phyloP scores from a whole-genome alignment of 2,888 invertebrate genomes.

The Volucella bombylans region DNA sequence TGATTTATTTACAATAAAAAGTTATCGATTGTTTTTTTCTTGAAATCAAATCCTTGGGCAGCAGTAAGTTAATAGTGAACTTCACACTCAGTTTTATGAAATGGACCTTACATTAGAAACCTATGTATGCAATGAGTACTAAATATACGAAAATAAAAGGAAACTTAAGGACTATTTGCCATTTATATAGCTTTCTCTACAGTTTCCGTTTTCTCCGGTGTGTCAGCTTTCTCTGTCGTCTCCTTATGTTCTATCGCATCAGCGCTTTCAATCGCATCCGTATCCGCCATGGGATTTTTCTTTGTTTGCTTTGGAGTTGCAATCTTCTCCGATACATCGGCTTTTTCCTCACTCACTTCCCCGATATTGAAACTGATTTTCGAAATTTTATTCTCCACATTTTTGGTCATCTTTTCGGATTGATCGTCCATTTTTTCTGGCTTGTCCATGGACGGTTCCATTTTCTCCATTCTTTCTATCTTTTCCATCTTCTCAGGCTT shows the following conservation, averaged over 20 bases:
- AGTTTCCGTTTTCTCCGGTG: slow-evolving; percentile 40
- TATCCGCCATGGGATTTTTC: slow-evolving; percentile 43
- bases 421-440: slow-evolving; percentile 16
- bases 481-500: slow-evolving; percentile 42
- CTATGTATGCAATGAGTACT: slow-evolving; percentile 61
- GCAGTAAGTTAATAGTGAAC: slow-evolving; percentile 13
- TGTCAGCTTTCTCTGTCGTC: slow-evolving; percentile 21
- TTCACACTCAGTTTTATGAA: slow-evolving; percentile 51
- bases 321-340: slow-evolving; percentile 7
- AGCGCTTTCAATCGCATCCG: slow-evolving; percentile 59
- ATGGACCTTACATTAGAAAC: slow-evolving; percentile 51
- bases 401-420: slow-evolving; percentile 41
- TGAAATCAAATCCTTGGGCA: slow-evolving; percentile 47
- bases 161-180: slow-evolving; percentile 23
- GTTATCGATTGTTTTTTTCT: background rate
- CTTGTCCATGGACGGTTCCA: slow-evolving; percentile 1
- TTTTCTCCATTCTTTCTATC: background rate
- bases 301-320: background rate
- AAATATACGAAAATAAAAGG: slow-evolving; percentile 42
- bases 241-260: slow-evolving; percentile 57
- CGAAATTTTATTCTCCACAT: slow-evolving; percentile 43
- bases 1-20: slow-evolving; percentile 66
- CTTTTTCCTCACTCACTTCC: slow-evolving; percentile 47
- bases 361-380: slow-evolving; percentile 31
- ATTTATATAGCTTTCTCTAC: slow-evolving; percentile 57